phyloP scores from a whole-genome alignment of 2,888 invertebrate genomes.

The Lasiommata megera region DNA sequence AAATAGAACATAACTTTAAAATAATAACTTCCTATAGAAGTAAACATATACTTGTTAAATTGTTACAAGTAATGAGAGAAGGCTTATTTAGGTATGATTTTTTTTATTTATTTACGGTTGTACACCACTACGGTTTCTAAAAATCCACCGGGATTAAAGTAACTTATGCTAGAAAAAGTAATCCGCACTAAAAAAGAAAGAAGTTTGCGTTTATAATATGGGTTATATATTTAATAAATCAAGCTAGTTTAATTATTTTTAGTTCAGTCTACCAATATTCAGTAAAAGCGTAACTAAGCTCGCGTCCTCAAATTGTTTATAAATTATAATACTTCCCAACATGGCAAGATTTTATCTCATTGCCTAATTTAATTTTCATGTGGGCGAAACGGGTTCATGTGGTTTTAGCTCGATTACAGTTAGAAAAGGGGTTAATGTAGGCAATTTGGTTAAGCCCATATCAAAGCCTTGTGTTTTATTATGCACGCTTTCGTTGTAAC shows the following conservation, averaged over 20 bases:
- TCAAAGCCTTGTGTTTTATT: neutral
- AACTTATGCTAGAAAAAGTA: too few species aligned
- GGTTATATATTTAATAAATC: too few species aligned
- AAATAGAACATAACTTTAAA: too few species aligned
- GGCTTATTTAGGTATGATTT: too few species aligned
- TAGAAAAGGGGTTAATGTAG: constrained; percentile 7
- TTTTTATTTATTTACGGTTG: too few species aligned
- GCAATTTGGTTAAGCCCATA: constrained; percentile 4
- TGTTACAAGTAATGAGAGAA: too few species aligned
- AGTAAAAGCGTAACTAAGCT: neutral
- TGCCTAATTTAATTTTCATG: constrained; percentile 17
- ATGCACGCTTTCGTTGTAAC: neutral
- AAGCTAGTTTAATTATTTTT: constrained; percentile 2
- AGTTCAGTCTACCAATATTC: constrained; percentile 6
- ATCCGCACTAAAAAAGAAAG: too few species aligned
- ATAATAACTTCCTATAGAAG: too few species aligned
- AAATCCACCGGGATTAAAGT: too few species aligned
- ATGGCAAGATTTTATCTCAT: constrained; percentile 10
- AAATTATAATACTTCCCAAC: constrained; percentile 5
- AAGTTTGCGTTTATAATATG: too few species aligned
- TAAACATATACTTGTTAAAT: too few species aligned
- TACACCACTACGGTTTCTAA: too few species aligned
- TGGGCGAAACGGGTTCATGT: constrained; percentile 9
- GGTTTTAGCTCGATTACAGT: constrained; percentile 10
- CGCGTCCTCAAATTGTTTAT: constrained; percentile 8